Conservation (phyloP, 2,113 vertebrate genomes). For the Sinosuthora webbiana region DNA sequence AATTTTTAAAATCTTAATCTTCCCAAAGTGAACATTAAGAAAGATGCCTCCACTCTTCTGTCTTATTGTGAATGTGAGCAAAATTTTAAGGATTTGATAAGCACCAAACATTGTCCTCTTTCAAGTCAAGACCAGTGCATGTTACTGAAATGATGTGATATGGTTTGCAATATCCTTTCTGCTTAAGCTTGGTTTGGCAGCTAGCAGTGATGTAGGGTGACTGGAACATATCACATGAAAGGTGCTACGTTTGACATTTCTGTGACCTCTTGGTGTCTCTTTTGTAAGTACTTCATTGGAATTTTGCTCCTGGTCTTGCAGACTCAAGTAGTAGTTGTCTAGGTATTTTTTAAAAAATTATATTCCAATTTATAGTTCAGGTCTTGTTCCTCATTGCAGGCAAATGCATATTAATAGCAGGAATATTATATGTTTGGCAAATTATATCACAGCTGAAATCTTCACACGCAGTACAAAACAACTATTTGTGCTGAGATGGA, state of each 20-base stretch:
- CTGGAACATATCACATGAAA: background rate
- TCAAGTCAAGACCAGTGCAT: background rate
- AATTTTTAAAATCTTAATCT: background rate
- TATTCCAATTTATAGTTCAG: background rate
- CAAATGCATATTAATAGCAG: background rate
- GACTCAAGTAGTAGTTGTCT: background rate
- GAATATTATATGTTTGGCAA: background rate
- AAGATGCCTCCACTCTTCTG: background rate
- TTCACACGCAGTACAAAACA: background rate
- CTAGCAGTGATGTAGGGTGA: background rate
- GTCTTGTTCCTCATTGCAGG: background rate
- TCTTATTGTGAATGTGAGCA: background rate
- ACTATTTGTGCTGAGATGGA: conserved; percentile 11
- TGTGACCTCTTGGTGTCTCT: background rate
- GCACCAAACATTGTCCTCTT: background rate
- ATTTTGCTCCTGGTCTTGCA: background rate
- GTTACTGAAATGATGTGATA: background rate
- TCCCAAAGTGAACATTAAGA: fast-evolving
- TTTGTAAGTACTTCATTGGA: background rate
- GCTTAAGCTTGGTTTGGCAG: background rate
- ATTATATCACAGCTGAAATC: conserved; percentile 3
- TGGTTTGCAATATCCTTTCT: background rate
- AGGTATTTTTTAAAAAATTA: background rate
- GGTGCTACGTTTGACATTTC: background rate
- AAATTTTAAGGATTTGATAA: background rate